Evolutionary conservation across 2,797 vertebrate species (phyloP), one percentile per base, ranked within the genome.

Genomic region (Rhinophrynus dorsalis): DNA sequence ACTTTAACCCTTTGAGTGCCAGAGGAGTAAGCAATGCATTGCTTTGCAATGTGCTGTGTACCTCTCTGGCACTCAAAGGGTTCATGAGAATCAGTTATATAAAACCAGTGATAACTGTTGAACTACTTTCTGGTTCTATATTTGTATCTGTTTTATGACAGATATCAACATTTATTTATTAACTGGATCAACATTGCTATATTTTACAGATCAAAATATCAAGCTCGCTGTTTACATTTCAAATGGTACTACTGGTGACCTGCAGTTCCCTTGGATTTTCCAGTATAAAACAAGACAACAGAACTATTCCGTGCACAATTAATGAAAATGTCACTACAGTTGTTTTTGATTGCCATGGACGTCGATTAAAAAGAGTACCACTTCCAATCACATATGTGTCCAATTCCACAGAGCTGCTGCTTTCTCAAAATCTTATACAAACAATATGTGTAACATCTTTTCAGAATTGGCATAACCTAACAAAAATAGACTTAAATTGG

Each of bases 401-500:
- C 44, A 42, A 81, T 5, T 68, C 45, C 68, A 82, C 77, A 6
- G 77, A 79, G 37, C 61, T 83, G 4, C 77, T 86, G 38, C 52
- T 86, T 6, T 76, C 78, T 17, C 20, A 69, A 0, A 88, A 88
- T 45, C 3, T 10, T 12, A 86, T 88, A 73, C 59, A 38, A 5
- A 21, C 47, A 1, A 9, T 86, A 59, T 74, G 64, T 3, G 78
- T 74, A 27, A 3, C 75, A 30, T 83, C 67, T 7, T 85, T 89
- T 67, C 68, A 74, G 30, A 57, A 40, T 13, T 64, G 89, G 60
- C 72, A 32, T 0, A 82, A 85, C 6, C 29, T 86, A 18, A 85
- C 67, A 42, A 67, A 74, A 63, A 80, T 84, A 57, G 79, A 85
- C 56, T 69, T 85, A 15, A 77, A 68, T 5, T 63, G 52, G n/a